These are phyloP conservation scores for Drosophila kohkoa DNA, from an alignment of 1,140 invertebrate genomes.

Conservation along the genomic window DNA sequence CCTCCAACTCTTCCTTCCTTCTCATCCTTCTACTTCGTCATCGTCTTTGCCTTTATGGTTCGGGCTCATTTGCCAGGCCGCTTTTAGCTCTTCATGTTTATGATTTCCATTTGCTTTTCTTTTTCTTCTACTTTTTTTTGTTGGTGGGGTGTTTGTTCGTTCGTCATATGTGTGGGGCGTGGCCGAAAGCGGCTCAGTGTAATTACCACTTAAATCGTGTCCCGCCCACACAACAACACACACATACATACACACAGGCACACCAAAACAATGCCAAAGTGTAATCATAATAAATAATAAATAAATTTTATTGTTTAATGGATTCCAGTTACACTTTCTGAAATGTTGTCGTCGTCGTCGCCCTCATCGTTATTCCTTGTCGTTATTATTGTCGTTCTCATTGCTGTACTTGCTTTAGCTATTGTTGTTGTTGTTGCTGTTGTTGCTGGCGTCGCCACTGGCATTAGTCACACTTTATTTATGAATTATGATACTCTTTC, in stretches of 20 bases:
- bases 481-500: conserved; percentile 74
- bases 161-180: conserved; percentile 63
- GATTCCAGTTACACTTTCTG: conserved; percentile 77
- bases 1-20: neutral
- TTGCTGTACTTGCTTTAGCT: conserved; percentile 3
- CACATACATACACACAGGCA: conserved; percentile 12
- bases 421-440: conserved; percentile 36
- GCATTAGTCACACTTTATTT: conserved; percentile 84
- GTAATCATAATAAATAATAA: conserved; percentile 84
- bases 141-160: neutral
- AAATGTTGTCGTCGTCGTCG: conserved; percentile 39
- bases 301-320: conserved; percentile 83
- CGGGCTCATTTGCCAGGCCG: conserved; percentile 69
- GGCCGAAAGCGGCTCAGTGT: conserved; percentile 55
- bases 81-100: conserved; percentile 80
- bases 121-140: conserved; percentile 2
- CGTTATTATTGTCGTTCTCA: conserved; percentile 24
- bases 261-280: conserved; percentile 71
- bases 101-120: conserved; percentile 70
- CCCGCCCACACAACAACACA: conserved; percentile 5
- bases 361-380: conserved; percentile 12
- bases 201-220: conserved; percentile 76
- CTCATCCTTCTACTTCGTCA: neutral
- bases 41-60: conserved; percentile 39
- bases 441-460: conserved; percentile 42